Evolutionary conservation across 2,797 vertebrate species (phyloP).

Genomic region (Stomatorhinus walkeri): DNA sequence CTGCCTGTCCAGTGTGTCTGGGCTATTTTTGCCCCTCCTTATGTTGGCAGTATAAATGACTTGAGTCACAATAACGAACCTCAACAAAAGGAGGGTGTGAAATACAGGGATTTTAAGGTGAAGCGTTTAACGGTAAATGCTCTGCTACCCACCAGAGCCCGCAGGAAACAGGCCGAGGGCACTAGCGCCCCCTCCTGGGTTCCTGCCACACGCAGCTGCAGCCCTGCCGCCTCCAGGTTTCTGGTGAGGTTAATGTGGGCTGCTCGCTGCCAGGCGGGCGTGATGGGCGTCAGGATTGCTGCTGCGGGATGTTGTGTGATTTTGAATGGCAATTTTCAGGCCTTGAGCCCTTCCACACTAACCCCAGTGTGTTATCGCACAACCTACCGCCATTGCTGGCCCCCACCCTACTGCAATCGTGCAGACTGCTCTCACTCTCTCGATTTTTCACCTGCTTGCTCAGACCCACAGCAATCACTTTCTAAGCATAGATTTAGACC

Average conservation of each 20-base stretch:
- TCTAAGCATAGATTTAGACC: neutral
- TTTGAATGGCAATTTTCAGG: neutral
- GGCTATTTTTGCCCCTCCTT: neutral
- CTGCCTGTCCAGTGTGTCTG: constrained; percentile 34
- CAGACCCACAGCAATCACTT: constrained; percentile 34
- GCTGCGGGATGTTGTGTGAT: neutral
- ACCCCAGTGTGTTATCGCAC: neutral
- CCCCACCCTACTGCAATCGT: constrained; percentile 15
- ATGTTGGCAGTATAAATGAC: neutral
- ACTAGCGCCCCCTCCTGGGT: neutral
- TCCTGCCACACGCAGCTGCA: neutral
- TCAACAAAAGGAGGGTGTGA: neutral
- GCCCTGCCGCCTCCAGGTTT: neutral
- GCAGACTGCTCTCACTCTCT: constrained; percentile 21
- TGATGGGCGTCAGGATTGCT: neutral
- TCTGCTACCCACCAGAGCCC: neutral
- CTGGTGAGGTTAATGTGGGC: neutral
- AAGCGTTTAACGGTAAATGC: neutral
- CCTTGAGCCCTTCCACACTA: neutral
- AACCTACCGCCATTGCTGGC: neutral
- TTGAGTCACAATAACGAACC: neutral
- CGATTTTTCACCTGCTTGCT: constrained; percentile 29
- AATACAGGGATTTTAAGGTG: neutral
- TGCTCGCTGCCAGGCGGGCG: neutral
- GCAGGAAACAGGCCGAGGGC: neutral